Conservation (phyloP, 2,113 vertebrate genomes). For the Danionella cerebrum region DNA sequence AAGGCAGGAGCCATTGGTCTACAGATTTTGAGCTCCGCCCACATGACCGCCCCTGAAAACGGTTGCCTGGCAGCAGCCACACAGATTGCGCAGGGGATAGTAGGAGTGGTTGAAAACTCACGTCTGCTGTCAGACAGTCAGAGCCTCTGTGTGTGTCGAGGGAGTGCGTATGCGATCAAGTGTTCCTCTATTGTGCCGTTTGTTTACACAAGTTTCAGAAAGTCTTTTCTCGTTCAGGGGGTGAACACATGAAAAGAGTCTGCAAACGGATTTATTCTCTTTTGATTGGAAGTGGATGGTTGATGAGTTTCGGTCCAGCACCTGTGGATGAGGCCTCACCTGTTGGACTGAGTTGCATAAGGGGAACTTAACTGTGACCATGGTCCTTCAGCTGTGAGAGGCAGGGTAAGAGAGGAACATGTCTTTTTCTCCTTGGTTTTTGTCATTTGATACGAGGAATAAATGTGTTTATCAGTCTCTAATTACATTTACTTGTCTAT, state of each 20-base stretch:
- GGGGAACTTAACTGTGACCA: background rate
- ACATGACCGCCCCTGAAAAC: background rate
- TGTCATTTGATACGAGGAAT: too few species aligned
- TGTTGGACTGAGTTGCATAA: slow-evolving; percentile 1
- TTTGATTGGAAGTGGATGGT: background rate
- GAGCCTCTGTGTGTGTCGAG: background rate
- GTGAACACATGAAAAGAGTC: background rate
- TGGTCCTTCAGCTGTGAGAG: background rate
- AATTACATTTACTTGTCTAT: background rate
- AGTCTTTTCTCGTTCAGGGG: background rate
- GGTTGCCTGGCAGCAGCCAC: slow-evolving; percentile 19
- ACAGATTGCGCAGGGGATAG: slow-evolving; percentile 8
- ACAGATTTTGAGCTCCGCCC: background rate
- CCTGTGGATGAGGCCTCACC: background rate
- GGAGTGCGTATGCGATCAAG: background rate
- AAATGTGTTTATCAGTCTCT: background rate
- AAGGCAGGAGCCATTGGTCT: background rate
- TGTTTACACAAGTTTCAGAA: background rate
- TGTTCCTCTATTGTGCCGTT: background rate
- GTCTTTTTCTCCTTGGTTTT: background rate
- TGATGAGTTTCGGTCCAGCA: background rate
- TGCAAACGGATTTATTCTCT: background rate
- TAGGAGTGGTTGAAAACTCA: background rate
- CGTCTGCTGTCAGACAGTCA: slow-evolving; percentile 3
- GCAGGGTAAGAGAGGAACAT: slow-evolving; percentile 15